These are phyloP conservation scores for Bostrychus sinensis DNA, from an alignment of 2,113 vertebrate genomes.

Conservation along the genomic window DNA sequence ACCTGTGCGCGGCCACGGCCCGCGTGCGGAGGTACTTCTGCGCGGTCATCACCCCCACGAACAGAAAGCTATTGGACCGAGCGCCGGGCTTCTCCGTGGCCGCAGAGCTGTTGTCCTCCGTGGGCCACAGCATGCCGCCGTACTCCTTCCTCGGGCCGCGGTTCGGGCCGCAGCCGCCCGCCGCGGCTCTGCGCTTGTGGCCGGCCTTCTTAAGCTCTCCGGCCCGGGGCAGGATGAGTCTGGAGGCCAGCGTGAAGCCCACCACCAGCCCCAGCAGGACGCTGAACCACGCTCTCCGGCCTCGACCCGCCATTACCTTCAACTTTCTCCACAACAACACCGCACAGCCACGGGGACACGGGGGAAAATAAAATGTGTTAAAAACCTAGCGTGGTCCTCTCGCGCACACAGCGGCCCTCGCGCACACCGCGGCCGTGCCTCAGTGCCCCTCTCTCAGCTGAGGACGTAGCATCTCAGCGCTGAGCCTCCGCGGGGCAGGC, in stretches of 20 bases:
- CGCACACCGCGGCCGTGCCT: not conserved
- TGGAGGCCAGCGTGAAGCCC: slow-evolving; percentile 91
- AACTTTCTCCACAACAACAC: no score
- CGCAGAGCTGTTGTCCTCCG: slow-evolving; percentile 62
- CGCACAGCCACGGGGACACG: no score
- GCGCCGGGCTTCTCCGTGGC: slow-evolving; percentile 59
- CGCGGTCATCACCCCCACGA: slow-evolving; percentile 96
- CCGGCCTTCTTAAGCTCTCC: slow-evolving; percentile 84
- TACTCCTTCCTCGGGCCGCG: slow-evolving; percentile 64
- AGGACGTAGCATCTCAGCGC: slow-evolving; percentile 76
- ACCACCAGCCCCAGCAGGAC: slow-evolving; percentile 90
- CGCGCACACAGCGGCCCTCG: no score
- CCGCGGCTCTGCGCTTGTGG: slow-evolving; percentile 78
- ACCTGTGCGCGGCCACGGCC: slow-evolving; percentile 91
- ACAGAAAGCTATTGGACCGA: slow-evolving; percentile 84
- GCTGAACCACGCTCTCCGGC: slow-evolving; percentile 91
- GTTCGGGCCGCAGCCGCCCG: slow-evolving; percentile 66
- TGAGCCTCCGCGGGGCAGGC: no score
- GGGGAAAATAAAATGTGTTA: no score
- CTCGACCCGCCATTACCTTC: slow-evolving; percentile 85
- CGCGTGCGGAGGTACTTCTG: slow-evolving; percentile 95
- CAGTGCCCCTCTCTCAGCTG: slow-evolving; percentile 39
- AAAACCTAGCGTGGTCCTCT: no score
- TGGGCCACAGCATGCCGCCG: slow-evolving; percentile 70
- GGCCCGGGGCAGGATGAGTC: slow-evolving; percentile 87